phyloP scores from a whole-genome alignment of 2,113 vertebrate genomes.

The Leucopsar rothschildi region DNA sequence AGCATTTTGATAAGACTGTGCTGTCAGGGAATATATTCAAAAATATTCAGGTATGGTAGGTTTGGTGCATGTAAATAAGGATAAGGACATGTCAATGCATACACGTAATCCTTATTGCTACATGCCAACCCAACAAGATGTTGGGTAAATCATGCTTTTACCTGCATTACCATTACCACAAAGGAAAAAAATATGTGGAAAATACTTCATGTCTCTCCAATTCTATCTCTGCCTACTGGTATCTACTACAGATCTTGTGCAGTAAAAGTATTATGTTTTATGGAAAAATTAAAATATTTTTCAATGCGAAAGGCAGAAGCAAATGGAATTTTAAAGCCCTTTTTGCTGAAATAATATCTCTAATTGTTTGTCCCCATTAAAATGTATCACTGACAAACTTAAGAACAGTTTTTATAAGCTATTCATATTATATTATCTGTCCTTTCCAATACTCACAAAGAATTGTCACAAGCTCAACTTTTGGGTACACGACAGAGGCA shows the following conservation, averaged over 20 bases:
- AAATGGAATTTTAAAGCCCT: background rate
- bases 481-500: background rate
- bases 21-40: background rate
- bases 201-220: background rate
- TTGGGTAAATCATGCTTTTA: background rate
- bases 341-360: background rate
- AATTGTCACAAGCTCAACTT: slow-evolving; percentile 2
- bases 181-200: background rate
- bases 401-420: background rate
- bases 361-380: slow-evolving; percentile 5
- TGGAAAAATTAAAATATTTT: background rate
- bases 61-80: background rate
- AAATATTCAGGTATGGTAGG: background rate
- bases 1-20: background rate
- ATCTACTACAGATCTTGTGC: background rate
- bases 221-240: background rate
- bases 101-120: background rate
- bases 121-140: background rate
- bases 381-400: background rate
- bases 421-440: background rate
- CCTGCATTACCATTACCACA: background rate
- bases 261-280: background rate
- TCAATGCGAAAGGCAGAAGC: background rate
- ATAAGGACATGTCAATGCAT: background rate
- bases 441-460: background rate